These are phyloP conservation scores for Galendromus occidentalis DNA, from an alignment of 1,140 invertebrate species.

Conservation along the genomic window DNA sequence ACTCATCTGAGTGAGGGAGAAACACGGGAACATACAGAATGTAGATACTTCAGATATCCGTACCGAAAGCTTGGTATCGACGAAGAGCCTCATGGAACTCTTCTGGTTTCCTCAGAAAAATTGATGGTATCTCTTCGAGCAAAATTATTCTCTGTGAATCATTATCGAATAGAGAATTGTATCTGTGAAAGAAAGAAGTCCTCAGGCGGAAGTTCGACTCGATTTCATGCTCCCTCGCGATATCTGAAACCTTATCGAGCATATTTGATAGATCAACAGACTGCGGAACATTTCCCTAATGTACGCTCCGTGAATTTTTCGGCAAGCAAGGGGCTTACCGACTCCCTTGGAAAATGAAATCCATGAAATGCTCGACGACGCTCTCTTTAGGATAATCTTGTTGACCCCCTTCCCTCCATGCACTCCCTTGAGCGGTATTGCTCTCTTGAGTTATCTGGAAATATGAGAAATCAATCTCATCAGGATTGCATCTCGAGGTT, in stretches of 20 bases:
- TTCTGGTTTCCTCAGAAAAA: neutral
- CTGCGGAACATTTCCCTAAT: no score
- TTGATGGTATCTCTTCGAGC: constrained; percentile 5
- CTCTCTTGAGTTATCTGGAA: no score
- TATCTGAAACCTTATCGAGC: no score
- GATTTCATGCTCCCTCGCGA: no score
- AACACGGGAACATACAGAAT: neutral
- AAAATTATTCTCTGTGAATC: neutral
- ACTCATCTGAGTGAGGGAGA: neutral
- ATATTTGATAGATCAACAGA: no score
- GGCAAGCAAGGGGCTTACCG: neutral
- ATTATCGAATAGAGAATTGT: neutral
- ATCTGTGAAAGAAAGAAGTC: no score
- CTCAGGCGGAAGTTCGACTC: no score
- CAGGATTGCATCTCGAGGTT: no score
- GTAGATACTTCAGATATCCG: neutral
- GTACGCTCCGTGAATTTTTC: no score
- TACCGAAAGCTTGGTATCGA: neutral
- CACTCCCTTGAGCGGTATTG: no score
- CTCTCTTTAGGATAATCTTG: neutral
- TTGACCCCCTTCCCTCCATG: neutral
- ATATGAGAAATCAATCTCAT: no score
- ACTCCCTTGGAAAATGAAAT: constrained; percentile 1
- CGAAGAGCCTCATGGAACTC: neutral
- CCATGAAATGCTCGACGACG: neutral